A percentile compares a stretch with the other conserved stretches of the same genome.
These are phyloP conservation scores for Grus americana DNA, from an alignment of 2,113 vertebrate species.

Conservation along the genomic window DNA sequence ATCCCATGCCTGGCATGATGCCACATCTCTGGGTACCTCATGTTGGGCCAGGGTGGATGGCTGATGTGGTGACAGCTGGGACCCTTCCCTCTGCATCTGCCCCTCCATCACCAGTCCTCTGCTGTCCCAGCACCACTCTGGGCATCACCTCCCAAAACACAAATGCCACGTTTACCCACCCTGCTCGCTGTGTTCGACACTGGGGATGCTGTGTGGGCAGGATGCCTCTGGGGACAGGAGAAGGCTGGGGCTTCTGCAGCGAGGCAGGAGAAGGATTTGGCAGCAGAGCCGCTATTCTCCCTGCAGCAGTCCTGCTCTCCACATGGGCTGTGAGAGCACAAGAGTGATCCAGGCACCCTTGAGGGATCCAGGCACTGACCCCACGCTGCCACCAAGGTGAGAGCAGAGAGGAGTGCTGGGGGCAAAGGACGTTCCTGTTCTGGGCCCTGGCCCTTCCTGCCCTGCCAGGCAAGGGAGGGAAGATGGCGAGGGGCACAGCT, in stretches of 20 bases:
- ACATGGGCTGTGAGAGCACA: accelerated
- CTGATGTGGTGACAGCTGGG: background rate
- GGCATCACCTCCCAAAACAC: background rate
- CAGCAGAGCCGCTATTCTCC: background rate
- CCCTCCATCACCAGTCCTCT: background rate
- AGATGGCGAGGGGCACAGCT: background rate
- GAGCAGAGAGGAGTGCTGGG: background rate
- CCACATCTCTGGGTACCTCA: background rate
- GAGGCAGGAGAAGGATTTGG: background rate
- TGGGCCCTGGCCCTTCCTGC: background rate
- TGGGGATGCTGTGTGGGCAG: background rate
- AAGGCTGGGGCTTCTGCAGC: background rate
- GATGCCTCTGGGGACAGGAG: background rate
- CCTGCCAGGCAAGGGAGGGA: background rate
- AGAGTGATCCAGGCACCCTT: background rate
- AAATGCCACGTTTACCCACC: accelerated
- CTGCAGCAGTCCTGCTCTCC: background rate
- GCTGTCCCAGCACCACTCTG: background rate
- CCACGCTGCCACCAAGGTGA: background rate
- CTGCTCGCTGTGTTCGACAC: accelerated
- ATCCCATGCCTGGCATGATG: background rate
- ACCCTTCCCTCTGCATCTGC: background rate
- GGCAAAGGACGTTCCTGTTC: background rate
- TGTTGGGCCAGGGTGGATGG: background rate
- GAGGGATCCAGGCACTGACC: background rate